Conservation (phyloP, 2,888 invertebrate species). For the Spilarctia lutea region DNA sequence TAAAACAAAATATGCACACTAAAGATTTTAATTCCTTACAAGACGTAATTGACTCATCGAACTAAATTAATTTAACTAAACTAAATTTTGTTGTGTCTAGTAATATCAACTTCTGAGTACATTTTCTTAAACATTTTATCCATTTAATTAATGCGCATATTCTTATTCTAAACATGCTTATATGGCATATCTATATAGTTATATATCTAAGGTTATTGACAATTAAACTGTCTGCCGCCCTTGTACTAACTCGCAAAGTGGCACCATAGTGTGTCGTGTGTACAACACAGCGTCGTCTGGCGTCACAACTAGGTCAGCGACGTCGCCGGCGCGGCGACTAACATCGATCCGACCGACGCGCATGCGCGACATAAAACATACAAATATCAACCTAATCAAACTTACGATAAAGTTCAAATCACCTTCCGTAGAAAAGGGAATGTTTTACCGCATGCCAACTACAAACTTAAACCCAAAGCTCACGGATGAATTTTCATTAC, state of each 20-base stretch:
- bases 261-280: slow-evolving; percentile 13
- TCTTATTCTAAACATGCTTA: not conserved
- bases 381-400: slow-evolving; percentile 35
- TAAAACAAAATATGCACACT: not conserved
- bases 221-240: not conserved
- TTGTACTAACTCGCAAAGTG: slow-evolving; percentile 13
- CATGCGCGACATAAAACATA: slow-evolving; percentile 64
- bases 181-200: not conserved
- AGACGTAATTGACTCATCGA: too few species aligned
- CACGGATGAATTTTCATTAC: slow-evolving; percentile 19
- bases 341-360: slow-evolving; percentile 77
- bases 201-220: not conserved
- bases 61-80: too few species aligned
- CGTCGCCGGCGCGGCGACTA: slow-evolving; percentile 71
- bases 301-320: slow-evolving; percentile 74
- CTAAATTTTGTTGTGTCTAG: too few species aligned
- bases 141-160: not conserved
- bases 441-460: slow-evolving; percentile 56
- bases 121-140: not conserved
- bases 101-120: not conserved
- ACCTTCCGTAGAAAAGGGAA: slow-evolving; percentile 11
- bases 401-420: slow-evolving; percentile 24
- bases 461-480: slow-evolving; percentile 22
- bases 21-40: not conserved
- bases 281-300: slow-evolving; percentile 14